Base-by-base conservation (phyloP, 2,113 vertebrate genomes). In the Callithrix jacchus region DNA sequence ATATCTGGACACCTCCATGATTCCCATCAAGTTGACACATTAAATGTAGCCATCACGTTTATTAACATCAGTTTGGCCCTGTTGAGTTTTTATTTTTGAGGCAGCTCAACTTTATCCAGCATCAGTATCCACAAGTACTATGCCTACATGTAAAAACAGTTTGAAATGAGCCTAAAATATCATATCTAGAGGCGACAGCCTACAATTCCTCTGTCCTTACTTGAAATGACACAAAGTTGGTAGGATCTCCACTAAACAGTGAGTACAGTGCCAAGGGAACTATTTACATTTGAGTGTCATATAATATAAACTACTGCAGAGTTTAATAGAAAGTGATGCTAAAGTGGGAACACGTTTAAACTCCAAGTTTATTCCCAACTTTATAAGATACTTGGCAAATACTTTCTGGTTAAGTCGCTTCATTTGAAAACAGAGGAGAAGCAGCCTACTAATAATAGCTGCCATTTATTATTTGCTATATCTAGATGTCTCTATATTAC, bases 1-100 rank as follows among this genome's bases (percentile, higher is more conserved):
- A 14, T 35, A 66, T 66, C 82, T 21, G 30, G 18, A 18, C 12
- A 32, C 7, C 37, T 2, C 3, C 17, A 5, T 25, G 30, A 73
- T 5, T 64, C 13, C 49, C n/a, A 14, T 5, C 37, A 91, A 42
- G 37, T 58, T 27, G 30, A 52, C 5, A 54, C 5, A 40, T 27
- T 74, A 56, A 23, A 40, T 35, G 32, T 40, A 37, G 79, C 9
- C 35, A 66, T 37, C 42, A 30, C 14, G 37, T 14, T 37, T 42
- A 95, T 86, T 97, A 93, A 56, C 49, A 70, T 74, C 40, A 84
- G 25, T 54, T 93, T n/a, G 68, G n/a, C 58, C 37, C 76, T 54
- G 42, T 6, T 82, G 87, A 68, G 47, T 87, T 83, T 52, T 85
- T 76, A 87, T 80, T 93, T 93, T 76, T 89, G 30, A 95, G 71